These are phyloP conservation scores for Heliconius congener DNA, from an alignment of 1,140 invertebrate genomes.

Conservation along the genomic window DNA sequence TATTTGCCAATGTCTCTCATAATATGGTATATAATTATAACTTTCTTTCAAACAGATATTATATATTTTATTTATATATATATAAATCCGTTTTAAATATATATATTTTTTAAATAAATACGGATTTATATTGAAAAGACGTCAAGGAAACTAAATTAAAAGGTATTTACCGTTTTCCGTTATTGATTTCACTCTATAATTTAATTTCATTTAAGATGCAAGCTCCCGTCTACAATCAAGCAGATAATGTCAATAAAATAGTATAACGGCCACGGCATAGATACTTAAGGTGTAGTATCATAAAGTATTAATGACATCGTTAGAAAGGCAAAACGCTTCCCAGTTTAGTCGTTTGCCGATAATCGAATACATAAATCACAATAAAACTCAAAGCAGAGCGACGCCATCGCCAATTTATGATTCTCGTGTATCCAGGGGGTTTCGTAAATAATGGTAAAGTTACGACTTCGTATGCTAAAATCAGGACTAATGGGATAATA, in stretches of 20 bases:
- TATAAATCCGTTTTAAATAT: no score
- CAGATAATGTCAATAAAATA: neutral
- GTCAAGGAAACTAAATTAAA: no score
- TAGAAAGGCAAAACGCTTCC: slow-evolving; percentile 52
- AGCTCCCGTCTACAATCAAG: neutral
- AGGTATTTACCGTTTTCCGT: no score
- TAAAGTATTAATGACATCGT: slow-evolving; percentile 59
- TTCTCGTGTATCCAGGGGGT: slow-evolving; percentile 44
- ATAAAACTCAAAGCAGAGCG: slow-evolving; percentile 67
- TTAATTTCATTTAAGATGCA: neutral
- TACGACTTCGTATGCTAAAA: slow-evolving; percentile 12
- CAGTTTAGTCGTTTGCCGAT: slow-evolving; percentile 63
- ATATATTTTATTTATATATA: no score
- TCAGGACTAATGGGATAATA: slow-evolving; percentile 14
- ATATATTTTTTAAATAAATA: no score
- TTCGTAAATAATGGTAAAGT: slow-evolving; percentile 27
- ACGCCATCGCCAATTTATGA: slow-evolving; percentile 66
- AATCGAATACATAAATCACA: slow-evolving; percentile 72
- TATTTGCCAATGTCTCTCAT: neutral
- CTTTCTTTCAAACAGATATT: no score
- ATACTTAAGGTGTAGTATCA: slow-evolving; percentile 26
- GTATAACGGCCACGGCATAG: neutral
- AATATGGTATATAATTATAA: neutral
- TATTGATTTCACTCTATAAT: neutral
- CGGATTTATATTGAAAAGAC: no score